Conservation (phyloP, 2,888 invertebrate genomes). For the Rotaria macrura region DNA sequence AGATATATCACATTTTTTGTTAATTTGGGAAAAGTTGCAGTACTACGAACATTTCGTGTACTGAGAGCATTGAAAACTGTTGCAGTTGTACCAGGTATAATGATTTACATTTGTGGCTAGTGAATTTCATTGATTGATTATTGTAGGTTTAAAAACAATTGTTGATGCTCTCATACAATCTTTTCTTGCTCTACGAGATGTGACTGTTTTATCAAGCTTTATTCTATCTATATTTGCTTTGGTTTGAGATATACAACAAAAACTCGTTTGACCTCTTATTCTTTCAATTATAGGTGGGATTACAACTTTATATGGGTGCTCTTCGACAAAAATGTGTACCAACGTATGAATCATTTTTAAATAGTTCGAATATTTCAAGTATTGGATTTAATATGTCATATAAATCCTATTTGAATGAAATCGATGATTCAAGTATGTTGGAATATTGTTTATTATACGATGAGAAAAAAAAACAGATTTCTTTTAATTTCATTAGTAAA, state of each 20-base stretch:
- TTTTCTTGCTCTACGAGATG: slow-evolving; percentile 95
- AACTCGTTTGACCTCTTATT: not conserved
- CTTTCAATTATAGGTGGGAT: slow-evolving; percentile 53
- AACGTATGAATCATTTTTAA: not conserved
- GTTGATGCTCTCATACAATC: slow-evolving; percentile 99
- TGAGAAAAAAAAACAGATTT: too few relatives aligned
- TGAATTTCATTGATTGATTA: slow-evolving; percentile 8
- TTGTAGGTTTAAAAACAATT: slow-evolving; percentile 97
- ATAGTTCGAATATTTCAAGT: not conserved
- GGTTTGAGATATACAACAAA: slow-evolving; percentile 51
- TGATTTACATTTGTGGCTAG: not conserved
- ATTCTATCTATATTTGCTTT: slow-evolving; percentile 94
- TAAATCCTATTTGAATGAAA: not conserved
- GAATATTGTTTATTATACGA: too few relatives aligned
- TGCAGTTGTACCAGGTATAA: slow-evolving; percentile 92
- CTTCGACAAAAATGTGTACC: slow-evolving; percentile 32
- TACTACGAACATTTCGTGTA: slow-evolving; percentile 96
- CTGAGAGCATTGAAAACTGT: slow-evolving; percentile 98
- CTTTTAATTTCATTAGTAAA: too few relatives aligned
- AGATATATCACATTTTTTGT: slow-evolving; percentile 98
- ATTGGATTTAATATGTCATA: not conserved
- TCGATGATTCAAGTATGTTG: not conserved
- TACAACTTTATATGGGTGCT: slow-evolving; percentile 32
- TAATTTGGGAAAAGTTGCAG: slow-evolving; percentile 95
- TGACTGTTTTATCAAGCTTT: slow-evolving; percentile 97